Conservation (phyloP, 2,797 vertebrate genomes). For the Coranthus polyacanthus region DNA sequence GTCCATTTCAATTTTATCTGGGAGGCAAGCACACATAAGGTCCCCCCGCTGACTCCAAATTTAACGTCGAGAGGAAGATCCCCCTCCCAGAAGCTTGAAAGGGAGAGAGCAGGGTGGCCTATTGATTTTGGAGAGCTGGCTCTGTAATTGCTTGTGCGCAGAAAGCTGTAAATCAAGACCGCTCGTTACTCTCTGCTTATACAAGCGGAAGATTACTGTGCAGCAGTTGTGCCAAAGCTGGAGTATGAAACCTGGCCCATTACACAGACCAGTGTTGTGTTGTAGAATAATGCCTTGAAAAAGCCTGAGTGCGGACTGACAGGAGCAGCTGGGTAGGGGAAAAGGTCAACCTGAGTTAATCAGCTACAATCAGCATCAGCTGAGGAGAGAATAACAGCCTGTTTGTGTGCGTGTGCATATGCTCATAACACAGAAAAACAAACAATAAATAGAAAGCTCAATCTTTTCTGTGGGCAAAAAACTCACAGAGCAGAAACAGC, state of each 20-base stretch:
- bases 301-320: constrained; percentile 52
- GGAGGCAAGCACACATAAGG: constrained; percentile 42
- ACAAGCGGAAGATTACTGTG: constrained; percentile 69
- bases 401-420: constrained; percentile 25
- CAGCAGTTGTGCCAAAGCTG: constrained; percentile 54
- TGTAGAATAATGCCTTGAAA: constrained; percentile 61
- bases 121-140: constrained; percentile 71
- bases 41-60: constrained; percentile 48
- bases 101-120: constrained; percentile 39
- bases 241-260: constrained; percentile 61
- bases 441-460: constrained; percentile 53
- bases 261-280: constrained; percentile 39
- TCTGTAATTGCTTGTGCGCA: constrained; percentile 64
- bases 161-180: constrained; percentile 73
- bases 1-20: constrained; percentile 65
- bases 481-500: background rate
- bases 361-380: constrained; percentile 80
- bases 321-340: constrained; percentile 74
- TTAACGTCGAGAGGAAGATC: constrained; percentile 17
- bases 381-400: constrained; percentile 38
- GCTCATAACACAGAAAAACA: constrained; percentile 28
- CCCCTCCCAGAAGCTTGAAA: constrained; percentile 31
- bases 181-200: constrained; percentile 74
- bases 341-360: constrained; percentile 83
- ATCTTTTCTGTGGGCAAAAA: constrained; percentile 38